Evolutionary conservation across 2,113 vertebrate genomes (phyloP).

Genomic region (Microtus richardsoni): DNA sequence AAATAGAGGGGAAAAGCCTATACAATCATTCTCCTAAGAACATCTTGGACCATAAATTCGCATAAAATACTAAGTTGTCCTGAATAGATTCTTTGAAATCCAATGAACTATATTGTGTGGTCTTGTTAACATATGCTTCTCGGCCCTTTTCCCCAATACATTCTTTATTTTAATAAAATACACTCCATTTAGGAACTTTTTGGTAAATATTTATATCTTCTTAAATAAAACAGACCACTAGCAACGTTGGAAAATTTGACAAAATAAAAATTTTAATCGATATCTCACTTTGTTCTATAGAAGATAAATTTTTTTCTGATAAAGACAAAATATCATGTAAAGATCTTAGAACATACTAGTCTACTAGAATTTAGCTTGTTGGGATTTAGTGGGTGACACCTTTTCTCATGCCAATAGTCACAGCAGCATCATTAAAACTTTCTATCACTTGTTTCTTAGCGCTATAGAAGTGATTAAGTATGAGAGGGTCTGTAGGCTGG

Average conservation of each 20-base stretch:
- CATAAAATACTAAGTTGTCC: background rate
- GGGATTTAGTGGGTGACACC: slow-evolving; percentile 31
- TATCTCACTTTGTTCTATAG: background rate
- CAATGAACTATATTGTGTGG: background rate
- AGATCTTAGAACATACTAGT: slow-evolving; percentile 18
- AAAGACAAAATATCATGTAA: background rate
- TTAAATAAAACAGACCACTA: slow-evolving; percentile 25
- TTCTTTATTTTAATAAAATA: slow-evolving; percentile 49
- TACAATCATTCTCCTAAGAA: background rate
- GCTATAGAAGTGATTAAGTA: slow-evolving; percentile 26
- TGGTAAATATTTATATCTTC: slow-evolving; percentile 9
- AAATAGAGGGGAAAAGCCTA: background rate
- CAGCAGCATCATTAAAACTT: slow-evolving; percentile 46
- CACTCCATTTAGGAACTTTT: slow-evolving; percentile 41
- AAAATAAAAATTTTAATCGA: slow-evolving; percentile 32
- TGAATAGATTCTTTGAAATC: background rate
- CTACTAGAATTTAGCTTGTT: slow-evolving; percentile 22
- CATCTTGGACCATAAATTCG: background rate
- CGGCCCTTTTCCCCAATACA: background rate
- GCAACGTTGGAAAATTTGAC: background rate
- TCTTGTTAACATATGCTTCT: background rate
- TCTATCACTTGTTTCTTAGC: slow-evolving; percentile 48
- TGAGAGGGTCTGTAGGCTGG: background rate
- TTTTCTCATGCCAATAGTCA: slow-evolving; percentile 34
- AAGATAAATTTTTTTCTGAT: slow-evolving; percentile 44